These are phyloP conservation scores for Mionectes olivaceus DNA, from an alignment of 2,797 vertebrate species.

Conservation along the genomic window DNA sequence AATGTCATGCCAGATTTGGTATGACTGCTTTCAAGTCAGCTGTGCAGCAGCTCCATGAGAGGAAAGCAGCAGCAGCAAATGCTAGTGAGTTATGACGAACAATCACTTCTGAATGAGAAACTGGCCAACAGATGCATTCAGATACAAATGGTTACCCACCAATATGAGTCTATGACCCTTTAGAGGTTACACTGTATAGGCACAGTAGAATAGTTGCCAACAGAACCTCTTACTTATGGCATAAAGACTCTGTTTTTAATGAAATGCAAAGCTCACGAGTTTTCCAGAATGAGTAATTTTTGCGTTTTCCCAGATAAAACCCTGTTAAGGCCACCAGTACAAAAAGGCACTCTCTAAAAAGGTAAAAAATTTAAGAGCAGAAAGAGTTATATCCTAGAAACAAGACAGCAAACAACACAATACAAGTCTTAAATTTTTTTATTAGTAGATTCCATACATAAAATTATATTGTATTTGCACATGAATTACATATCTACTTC, in stretches of 20 bases:
- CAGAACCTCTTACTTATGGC: neutral
- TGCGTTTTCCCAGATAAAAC: neutral
- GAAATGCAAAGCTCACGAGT: neutral
- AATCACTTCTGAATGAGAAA: neutral
- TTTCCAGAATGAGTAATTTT: neutral
- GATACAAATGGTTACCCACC: neutral
- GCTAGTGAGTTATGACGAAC: neutral
- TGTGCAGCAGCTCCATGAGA: neutral
- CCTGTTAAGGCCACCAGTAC: neutral
- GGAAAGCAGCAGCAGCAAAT: neutral
- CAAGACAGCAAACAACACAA: neutral
- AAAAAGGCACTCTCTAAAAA: neutral
- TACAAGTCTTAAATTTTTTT: neutral
- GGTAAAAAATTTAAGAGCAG: neutral
- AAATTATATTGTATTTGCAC: neutral
- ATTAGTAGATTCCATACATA: neutral
- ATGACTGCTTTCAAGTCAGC: neutral
- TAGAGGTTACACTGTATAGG: neutral
- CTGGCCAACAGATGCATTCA: neutral
- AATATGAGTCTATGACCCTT: rapidly evolving
- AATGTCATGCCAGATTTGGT: neutral
- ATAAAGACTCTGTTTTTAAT: neutral
- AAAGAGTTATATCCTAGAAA: neutral
- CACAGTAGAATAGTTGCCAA: neutral
- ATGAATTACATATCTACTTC: neutral